Percentiles rank a stretch among this genome's conserved stretches.
These are phyloP conservation scores for Halcyon senegalensis DNA, from an alignment of 2,113 vertebrate species.

Conservation along the genomic window DNA sequence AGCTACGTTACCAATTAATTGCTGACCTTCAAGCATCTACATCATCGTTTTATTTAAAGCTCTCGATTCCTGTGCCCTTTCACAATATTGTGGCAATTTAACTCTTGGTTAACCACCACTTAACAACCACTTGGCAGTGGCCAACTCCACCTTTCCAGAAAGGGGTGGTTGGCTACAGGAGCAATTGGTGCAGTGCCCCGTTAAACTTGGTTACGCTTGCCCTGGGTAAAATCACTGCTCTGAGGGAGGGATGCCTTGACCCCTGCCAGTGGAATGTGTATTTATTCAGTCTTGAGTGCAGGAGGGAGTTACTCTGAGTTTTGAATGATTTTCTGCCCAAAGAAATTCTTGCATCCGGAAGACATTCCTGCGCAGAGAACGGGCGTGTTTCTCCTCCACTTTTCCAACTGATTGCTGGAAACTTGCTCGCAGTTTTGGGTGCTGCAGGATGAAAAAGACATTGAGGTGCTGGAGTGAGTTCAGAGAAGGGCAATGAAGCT, in stretches of 20 bases:
- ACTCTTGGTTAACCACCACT: not conserved
- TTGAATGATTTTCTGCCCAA: not conserved
- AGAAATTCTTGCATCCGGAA: not conserved
- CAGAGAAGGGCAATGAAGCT: too few species aligned
- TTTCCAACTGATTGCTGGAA: not conserved
- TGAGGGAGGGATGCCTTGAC: not conserved
- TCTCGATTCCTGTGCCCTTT: not conserved
- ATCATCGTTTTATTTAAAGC: not conserved
- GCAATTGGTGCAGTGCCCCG: not conserved
- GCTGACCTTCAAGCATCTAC: not conserved
- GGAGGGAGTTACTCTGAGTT: not conserved
- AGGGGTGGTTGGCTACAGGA: rapidly evolving
- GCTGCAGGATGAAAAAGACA: too few species aligned
- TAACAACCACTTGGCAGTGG: not conserved
- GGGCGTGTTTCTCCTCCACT: not conserved
- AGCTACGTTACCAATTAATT: not conserved
- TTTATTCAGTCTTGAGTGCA: not conserved
- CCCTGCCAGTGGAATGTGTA: not conserved
- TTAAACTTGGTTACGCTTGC: rapidly evolving
- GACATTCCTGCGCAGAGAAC: not conserved
- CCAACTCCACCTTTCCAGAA: not conserved
- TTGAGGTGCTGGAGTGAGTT: too few species aligned
- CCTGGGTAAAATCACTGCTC: not conserved
- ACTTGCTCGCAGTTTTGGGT: not conserved
- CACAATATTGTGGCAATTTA: not conserved